These are phyloP conservation scores for Cephalopachus bancanus DNA, from an alignment of 2,797 vertebrate genomes.

Conservation along the genomic window DNA sequence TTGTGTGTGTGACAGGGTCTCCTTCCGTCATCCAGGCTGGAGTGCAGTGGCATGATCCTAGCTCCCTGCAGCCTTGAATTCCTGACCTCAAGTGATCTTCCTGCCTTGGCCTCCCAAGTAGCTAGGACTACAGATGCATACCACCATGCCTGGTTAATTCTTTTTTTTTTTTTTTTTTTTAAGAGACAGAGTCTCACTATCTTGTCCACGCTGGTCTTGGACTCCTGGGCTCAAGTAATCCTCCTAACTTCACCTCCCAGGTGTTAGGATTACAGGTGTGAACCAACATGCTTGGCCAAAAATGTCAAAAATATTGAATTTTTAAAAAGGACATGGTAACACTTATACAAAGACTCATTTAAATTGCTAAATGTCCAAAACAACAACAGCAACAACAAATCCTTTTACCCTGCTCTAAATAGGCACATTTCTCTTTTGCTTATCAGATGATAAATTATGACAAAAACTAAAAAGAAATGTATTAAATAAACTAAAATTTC, in stretches of 20 bases:
- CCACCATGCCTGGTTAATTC: neutral
- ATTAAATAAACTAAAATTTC: slow-evolving; percentile 58
- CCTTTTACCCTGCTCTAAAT: neutral
- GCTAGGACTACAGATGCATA: neutral
- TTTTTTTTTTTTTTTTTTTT: neutral
- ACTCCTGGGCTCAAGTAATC: neutral
- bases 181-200: neutral
- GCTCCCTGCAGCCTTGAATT: neutral
- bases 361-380: neutral
- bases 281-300: neutral
- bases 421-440: slow-evolving; percentile 6
- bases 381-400: neutral
- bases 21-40: neutral
- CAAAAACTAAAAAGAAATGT: slow-evolving; percentile 15
- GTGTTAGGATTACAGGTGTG: neutral
- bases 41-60: neutral
- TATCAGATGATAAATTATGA: slow-evolving; percentile 21
- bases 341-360: slow-evolving; percentile 33
- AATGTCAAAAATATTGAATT: slow-evolving; percentile 47
- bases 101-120: neutral
- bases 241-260: neutral
- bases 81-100: neutral
- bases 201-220: neutral
- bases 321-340: slow-evolving; percentile 12
- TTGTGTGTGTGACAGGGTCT: too few relatives aligned